Evolutionary conservation across 2,888 invertebrate genomes (phyloP).

Genomic region (Drepana falcataria): DNA sequence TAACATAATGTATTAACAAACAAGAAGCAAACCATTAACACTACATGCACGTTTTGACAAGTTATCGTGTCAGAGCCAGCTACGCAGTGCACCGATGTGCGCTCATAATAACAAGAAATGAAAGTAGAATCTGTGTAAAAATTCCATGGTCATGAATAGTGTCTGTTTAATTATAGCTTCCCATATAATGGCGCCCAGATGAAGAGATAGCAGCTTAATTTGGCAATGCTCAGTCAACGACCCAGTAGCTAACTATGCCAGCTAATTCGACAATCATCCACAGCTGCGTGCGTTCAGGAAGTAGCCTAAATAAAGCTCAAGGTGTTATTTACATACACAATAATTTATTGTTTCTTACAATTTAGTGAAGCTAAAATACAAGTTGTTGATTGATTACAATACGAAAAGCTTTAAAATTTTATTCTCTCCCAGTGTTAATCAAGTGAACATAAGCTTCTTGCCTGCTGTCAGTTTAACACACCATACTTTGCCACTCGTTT

Average conservation of each 20-base stretch:
- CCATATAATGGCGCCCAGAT: not conserved
- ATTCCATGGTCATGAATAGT: not conserved
- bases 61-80: too few species aligned
- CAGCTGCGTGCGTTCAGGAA: slow-evolving; percentile 48
- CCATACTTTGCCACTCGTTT: slow-evolving; percentile 57
- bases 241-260: slow-evolving; percentile 27
- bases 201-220: slow-evolving; percentile 10
- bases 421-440: slow-evolving; percentile 65
- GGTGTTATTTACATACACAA: slow-evolving; percentile 77
- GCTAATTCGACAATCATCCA: slow-evolving; percentile 20
- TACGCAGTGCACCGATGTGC: too few species aligned
- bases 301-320: slow-evolving; percentile 72
- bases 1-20: too few species aligned
- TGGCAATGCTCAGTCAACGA: slow-evolving; percentile 29
- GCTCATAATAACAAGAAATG: not conserved
- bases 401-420: slow-evolving; percentile 69
- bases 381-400: slow-evolving; percentile 75
- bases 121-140: not conserved
- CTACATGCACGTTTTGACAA: too few species aligned
- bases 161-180: not conserved
- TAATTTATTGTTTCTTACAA: slow-evolving; percentile 79
- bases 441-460: slow-evolving; percentile 64
- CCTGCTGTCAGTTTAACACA: slow-evolving; percentile 61
- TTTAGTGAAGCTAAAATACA: slow-evolving; percentile 78
- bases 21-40: too few species aligned